Evolutionary conservation across 1,140 invertebrate species (phyloP), one percentile per base, ranked within the genome.

Genomic region (Zaprionus vittiger): DNA sequence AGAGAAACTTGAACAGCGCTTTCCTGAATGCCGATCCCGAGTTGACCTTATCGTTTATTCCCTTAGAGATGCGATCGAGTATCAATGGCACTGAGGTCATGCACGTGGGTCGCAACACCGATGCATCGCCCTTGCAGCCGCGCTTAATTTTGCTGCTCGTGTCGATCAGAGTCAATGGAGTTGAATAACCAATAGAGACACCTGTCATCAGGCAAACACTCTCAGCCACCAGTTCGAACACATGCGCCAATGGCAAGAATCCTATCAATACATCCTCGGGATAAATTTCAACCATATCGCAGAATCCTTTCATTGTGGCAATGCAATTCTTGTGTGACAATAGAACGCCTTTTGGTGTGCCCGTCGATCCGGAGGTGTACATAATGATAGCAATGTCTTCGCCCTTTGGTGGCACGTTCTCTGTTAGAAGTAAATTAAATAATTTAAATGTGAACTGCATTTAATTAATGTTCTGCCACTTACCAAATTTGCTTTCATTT

Each of bases 211-310:
- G 93, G 82, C 96, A 96, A 14, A 96, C 94, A 79, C 94, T 96
- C 86, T 97, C 96, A 11, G 96, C 95, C 56, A 98, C 94, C 49
- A 99, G 94, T 93, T 99, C 99, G 80, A 99, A 97, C 2, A 99
- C 98, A 93, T 99, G 99, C 49, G 99, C 99, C 56, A 99, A 94
- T 12, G 99, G 99, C 64, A 99, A 94, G 93, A 99, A 99, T 44
- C 97, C 99, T 91, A 99, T 96, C 80, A 99, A 97, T 15, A 97
- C 94, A 91, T 99, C 98, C 70, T 95, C 95, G 0, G 95, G 92
- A 90, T 93, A 94, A 56, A 97, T 95, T 31, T 94, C 92, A 17
- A 98, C 95, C 49, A 96, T 95, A 90, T 97, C 96, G 37, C 96
- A 96, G 92, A 98, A 99, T 5, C 97, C 96, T 84, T 97, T 96